phyloP scores from a whole-genome alignment of 2,888 invertebrate genomes.

The Hemicrepidius hirtus region DNA sequence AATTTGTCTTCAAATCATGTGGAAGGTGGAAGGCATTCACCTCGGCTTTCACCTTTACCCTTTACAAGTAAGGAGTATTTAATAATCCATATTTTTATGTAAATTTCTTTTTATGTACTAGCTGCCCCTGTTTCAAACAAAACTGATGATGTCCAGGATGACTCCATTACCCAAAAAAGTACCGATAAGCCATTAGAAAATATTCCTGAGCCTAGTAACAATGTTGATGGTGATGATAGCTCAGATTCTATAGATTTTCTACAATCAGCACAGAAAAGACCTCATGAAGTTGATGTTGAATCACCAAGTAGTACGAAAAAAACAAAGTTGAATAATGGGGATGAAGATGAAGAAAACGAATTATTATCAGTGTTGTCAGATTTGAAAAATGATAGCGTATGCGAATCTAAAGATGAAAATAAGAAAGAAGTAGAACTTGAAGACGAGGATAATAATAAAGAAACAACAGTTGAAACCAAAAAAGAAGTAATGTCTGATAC shows the following conservation, averaged over 20 bases:
- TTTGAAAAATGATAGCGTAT: not conserved
- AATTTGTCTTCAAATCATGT: not conserved
- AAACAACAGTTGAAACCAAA: not conserved
- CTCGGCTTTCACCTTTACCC: not conserved
- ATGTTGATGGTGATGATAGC: not conserved
- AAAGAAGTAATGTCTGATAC: not conserved
- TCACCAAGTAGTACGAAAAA: constrained; percentile 31
- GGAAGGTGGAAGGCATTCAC: not conserved
- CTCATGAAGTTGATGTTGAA: constrained; percentile 16
- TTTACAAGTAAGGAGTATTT: not conserved
- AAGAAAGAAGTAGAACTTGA: not conserved
- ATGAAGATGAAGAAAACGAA: not conserved
- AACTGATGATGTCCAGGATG: too few relatives aligned
- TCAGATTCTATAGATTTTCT: constrained; percentile 9
- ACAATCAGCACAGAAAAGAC: not conserved
- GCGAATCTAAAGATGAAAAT: constrained; percentile 4
- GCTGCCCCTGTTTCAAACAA: too few relatives aligned
- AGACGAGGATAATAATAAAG: constrained; percentile 8
- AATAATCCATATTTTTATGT: not conserved
- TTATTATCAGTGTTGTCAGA: constrained; percentile 12
- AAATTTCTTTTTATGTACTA: too few relatives aligned
- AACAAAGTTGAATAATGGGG: constrained; percentile 22
- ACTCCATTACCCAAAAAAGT: too few relatives aligned
- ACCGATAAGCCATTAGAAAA: too few relatives aligned
- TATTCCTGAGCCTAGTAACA: not conserved